A percentile compares a stretch with the other conserved stretches of the same genome.
These are phyloP conservation scores for Urechis unicinctus DNA, from an alignment of 2,888 invertebrate species.

Conservation along the genomic window DNA sequence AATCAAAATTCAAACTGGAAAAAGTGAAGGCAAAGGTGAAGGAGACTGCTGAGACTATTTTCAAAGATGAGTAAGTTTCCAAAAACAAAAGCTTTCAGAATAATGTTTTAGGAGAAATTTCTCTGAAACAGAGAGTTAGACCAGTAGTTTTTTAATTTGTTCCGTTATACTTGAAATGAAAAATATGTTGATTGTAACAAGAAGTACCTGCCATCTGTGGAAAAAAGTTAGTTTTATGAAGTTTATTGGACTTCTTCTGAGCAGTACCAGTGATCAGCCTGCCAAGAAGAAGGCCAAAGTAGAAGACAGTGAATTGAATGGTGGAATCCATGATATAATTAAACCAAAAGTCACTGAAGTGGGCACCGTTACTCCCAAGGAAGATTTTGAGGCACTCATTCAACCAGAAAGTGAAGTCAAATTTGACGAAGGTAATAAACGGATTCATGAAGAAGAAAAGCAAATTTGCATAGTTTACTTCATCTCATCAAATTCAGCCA, in stretches of 20 bases:
- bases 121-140: not conserved
- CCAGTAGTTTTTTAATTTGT: not conserved
- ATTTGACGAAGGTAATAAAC: constrained; percentile 39
- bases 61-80: constrained; percentile 34
- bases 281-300: constrained; percentile 33
- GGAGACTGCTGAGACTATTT: constrained; percentile 38
- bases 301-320: constrained; percentile 28
- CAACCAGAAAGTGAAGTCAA: constrained; percentile 37
- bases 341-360: constrained; percentile 51
- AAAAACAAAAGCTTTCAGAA: not conserved
- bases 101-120: not conserved
- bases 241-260: no score
- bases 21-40: constrained; percentile 34
- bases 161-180: not conserved
- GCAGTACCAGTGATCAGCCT: no score
- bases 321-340: constrained; percentile 36
- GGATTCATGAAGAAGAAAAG: not conserved
- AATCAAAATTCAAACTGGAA: constrained; percentile 40
- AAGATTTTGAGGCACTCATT: constrained; percentile 55
- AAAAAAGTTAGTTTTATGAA: no score
- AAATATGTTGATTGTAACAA: no score
- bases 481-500: not conserved
- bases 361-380: constrained; percentile 59
- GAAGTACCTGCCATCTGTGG: no score
- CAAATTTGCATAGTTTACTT: not conserved